A percentile compares a stretch with the other conserved stretches of the same genome.
These are phyloP conservation scores for Caenorhabditis sp. DNA, from an alignment of 2,888 invertebrate species.

Conservation along the genomic window DNA sequence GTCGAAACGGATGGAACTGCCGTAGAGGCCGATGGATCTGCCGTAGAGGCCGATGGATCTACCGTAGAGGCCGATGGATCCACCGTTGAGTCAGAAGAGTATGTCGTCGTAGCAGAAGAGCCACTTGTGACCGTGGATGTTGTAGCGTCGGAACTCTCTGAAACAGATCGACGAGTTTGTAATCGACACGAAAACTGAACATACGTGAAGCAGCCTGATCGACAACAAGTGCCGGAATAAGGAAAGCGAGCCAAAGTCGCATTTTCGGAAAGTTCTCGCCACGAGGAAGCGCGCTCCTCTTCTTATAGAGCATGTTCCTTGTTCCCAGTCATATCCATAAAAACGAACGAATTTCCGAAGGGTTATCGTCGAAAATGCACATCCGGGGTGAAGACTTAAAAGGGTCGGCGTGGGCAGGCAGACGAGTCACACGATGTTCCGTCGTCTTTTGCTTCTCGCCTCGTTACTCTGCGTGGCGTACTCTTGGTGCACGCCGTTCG, in stretches of 20 bases:
- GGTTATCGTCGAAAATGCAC: conserved; percentile 3
- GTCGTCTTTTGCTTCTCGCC: conserved; percentile 29
- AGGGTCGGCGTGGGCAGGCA: neutral
- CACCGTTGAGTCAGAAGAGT: neutral
- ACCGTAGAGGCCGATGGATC: neutral
- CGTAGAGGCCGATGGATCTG: neutral
- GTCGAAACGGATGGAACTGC: neutral
- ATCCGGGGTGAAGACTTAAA: conserved; percentile 33
- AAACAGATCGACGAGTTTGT: neutral
- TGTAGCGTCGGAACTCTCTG: neutral
- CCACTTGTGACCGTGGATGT: neutral
- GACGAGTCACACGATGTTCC: conserved; percentile 39
- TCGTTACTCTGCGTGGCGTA: conserved; percentile 15
- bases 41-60: neutral
- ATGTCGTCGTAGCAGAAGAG: neutral
- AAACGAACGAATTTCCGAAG: conserved; percentile 19
- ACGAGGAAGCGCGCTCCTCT: neutral
- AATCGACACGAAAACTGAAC: neutral
- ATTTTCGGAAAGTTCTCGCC: conserved; percentile 21
- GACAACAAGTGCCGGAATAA: conserved; percentile 4
- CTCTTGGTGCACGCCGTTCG: conserved; percentile 45
- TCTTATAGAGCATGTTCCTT: conserved; percentile 15
- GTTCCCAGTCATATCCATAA: conserved; percentile 37
- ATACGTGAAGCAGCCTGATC: conserved; percentile 4
- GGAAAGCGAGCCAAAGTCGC: conserved; percentile 22